Conservation (phyloP, 2,888 invertebrate species). For the Lepidocyrtoides sp. region DNA sequence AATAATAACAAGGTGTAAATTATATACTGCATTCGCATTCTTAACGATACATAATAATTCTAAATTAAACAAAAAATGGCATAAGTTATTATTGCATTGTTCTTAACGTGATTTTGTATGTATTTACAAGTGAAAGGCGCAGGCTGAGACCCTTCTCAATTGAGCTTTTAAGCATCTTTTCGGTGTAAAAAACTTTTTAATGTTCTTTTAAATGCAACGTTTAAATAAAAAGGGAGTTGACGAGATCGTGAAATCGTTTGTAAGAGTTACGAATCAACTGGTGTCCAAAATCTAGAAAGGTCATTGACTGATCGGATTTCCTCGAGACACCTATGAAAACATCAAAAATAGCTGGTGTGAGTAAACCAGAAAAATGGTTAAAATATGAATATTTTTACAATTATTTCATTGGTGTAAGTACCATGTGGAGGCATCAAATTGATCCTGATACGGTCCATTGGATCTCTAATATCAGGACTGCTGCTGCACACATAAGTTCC, state of each 20-base stretch:
- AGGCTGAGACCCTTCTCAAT: not conserved
- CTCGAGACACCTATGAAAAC: constrained; percentile 77
- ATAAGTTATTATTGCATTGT: constrained; percentile 42
- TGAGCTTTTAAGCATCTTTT: not conserved
- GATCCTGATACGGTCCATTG: constrained; percentile 74
- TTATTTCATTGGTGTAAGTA: constrained; percentile 21
- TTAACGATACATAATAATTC: constrained; percentile 23
- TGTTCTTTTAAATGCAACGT: too few relatives aligned
- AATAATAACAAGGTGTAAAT: constrained; percentile 4
- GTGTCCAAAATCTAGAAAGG: constrained; percentile 76
- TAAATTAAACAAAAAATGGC: constrained; percentile 34
- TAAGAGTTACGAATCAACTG: constrained; percentile 77
- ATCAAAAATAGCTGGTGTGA: too few relatives aligned
- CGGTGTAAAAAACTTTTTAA: too few relatives aligned
- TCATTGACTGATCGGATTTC: constrained; percentile 76
- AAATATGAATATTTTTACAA: not conserved
- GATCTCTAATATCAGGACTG: constrained; percentile 79
- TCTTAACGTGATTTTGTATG: not conserved
- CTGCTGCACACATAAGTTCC: constrained; percentile 81
- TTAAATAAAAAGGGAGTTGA: constrained; percentile 72
- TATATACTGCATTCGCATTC: not conserved
- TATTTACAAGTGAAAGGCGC: constrained; percentile 17
- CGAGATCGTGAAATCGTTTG: constrained; percentile 78
- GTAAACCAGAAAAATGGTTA: constrained; percentile 2
- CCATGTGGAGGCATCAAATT: constrained; percentile 79